Percentiles rank a stretch among this genome's conserved stretches.
phyloP scores from a whole-genome alignment of 1,140 invertebrate species.

The Papilio aristodemus region DNA sequence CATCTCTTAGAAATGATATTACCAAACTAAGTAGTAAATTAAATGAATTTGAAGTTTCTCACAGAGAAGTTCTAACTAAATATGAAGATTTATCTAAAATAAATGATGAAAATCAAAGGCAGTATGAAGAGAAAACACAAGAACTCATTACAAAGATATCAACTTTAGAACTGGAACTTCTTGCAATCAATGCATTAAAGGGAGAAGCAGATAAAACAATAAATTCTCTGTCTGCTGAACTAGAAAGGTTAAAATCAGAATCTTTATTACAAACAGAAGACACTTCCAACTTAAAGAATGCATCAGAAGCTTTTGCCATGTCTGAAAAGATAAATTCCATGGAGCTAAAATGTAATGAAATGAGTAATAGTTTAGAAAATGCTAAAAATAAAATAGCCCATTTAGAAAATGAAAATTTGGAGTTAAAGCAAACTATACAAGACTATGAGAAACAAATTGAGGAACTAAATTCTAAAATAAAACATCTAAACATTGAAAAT shows the following conservation, averaged over 20 bases:
- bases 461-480: constrained; percentile 55
- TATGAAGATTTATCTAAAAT: constrained; percentile 42
- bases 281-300: constrained; percentile 34
- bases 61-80: constrained; percentile 36
- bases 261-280: constrained; percentile 37
- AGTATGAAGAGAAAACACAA: constrained; percentile 41
- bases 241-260: constrained; percentile 36
- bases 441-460: constrained; percentile 50
- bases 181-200: constrained; percentile 14
- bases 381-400: constrained; percentile 44
- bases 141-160: constrained; percentile 36
- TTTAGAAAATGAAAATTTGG: constrained; percentile 50
- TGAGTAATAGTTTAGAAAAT: constrained; percentile 58
- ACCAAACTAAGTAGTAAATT: constrained; percentile 40
- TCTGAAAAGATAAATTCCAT: constrained; percentile 68
- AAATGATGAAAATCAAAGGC: constrained; percentile 38
- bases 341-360: constrained; percentile 67
- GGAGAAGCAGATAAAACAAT: constrained; percentile 12
- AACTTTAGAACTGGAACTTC: constrained; percentile 24
- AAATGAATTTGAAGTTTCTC: constrained; percentile 46
- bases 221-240: constrained; percentile 13
- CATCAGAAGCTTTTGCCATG: constrained; percentile 58
- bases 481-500: constrained; percentile 71
- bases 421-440: constrained; percentile 42
- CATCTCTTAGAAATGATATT: constrained; percentile 33